Base-by-base conservation (phyloP, 2,113 vertebrate genomes). In the Hemicordylus capensis region DNA sequence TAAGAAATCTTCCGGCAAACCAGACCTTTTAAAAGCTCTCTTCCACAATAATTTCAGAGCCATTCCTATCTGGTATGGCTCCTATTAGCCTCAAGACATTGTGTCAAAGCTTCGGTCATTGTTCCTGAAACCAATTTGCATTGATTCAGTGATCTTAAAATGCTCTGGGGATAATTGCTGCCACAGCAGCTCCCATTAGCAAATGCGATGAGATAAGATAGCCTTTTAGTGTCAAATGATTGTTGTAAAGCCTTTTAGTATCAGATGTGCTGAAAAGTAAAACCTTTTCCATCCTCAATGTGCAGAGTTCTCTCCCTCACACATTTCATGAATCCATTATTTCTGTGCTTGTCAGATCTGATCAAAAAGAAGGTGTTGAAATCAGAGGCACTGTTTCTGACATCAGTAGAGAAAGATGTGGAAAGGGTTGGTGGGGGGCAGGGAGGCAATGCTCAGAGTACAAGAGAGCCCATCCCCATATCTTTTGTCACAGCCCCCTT, bases 21-120 rank as follows among this genome's bases (percentile, higher is more conserved):
- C 24, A 22, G n/a, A 15, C 28, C 26, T 80, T 34, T 46, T 34
- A 48, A 64, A 63, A 39, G 37, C 74, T 31, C 9, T 46, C 39
- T n/a, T n/a, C n/a, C 42, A 14, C 54, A 28, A 12, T 26, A 85
- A 20, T 56, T 89, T 91, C 87, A 87, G 87, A 89, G 66, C 58
- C 81, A 87, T 0, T 0, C 34, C 87, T 77, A 87, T 82, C 79
- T 81, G 87, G 86, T 64, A 84, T 9, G 1, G 3, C 44, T 85
- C 31, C 61, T 39, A 15, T 9, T 64, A 66, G 89, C 80, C 69
- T 87, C 83, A 63, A 67, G 58, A 66, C 89, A 85, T 89, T 89
- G 86, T n/a, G 81, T 85, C 85, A 80, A 80, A 90, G 83, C 69
- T 76, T 10, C n/a, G 90, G 87, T 80, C 85, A 54, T 56, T 19